These are phyloP conservation scores for Colletes gigas DNA, from an alignment of 1,140 invertebrate genomes.

Conservation along the genomic window DNA sequence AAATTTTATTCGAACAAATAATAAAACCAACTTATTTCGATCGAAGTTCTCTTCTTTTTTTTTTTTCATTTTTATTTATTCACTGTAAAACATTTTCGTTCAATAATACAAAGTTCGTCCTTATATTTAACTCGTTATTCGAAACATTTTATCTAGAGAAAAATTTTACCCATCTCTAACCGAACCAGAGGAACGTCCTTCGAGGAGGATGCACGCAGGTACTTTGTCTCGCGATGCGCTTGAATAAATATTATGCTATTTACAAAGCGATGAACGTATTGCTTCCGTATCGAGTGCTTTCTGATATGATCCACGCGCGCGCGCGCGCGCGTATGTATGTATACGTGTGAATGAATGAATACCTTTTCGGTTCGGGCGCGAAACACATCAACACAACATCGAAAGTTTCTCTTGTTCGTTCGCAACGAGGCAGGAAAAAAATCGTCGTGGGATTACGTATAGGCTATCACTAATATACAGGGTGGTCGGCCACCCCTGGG, in stretches of 20 bases:
- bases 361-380: no score
- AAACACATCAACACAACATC: background rate
- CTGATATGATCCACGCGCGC: background rate
- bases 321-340: background rate
- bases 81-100: no score
- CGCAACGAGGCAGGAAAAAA: background rate
- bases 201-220: constrained; percentile 33
- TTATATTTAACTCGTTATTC: no score
- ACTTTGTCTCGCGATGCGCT: constrained; percentile 44
- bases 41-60: no score
- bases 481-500: no score
- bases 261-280: constrained; percentile 51
- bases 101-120: no score
- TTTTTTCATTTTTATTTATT: no score
- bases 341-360: background rate
- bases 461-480: no score
- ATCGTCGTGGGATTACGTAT: no score
- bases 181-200: constrained; percentile 11
- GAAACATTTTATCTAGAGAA: no score
- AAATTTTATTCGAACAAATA: no score
- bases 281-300: constrained; percentile 5
- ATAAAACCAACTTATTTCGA: no score
- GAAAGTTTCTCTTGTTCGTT: background rate
- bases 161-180: background rate
- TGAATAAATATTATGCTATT: constrained; percentile 63